Evolutionary conservation across 2,888 invertebrate species (phyloP).

Genomic region (Augochlorella aurata): DNA sequence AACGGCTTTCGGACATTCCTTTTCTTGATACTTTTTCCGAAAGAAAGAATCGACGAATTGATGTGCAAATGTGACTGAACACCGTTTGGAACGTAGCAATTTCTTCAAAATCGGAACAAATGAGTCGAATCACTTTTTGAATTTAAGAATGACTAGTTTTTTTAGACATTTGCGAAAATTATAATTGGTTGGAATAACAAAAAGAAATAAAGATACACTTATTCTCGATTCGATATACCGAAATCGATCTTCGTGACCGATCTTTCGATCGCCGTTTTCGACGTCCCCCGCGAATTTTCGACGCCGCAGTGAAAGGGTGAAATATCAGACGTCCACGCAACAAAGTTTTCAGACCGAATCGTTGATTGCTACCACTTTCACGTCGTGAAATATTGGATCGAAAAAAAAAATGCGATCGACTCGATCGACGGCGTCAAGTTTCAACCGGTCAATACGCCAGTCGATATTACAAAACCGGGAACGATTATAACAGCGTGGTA

Average conservation of each 20-base stretch:
- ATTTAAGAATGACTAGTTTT: too few relatives aligned
- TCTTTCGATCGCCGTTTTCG: not conserved
- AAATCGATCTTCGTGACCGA: not conserved
- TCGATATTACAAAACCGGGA: constrained; percentile 56
- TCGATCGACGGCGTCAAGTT: constrained; percentile 39
- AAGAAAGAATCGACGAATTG: too few relatives aligned
- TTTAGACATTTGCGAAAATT: too few relatives aligned
- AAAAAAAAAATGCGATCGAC: not conserved
- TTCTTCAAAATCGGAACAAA: too few relatives aligned
- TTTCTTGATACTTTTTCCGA: too few relatives aligned
- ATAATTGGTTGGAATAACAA: too few relatives aligned
- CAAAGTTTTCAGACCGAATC: constrained; percentile 33
- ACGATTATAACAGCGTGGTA: constrained; percentile 51
- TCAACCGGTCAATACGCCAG: constrained; percentile 47
- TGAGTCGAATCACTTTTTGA: too few relatives aligned
- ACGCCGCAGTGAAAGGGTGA: constrained; percentile 2
- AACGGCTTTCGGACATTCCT: too few relatives aligned
- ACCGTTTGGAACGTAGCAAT: too few relatives aligned
- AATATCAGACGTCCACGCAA: constrained; percentile 7
- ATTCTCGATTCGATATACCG: too few relatives aligned
- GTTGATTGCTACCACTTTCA: constrained; percentile 33
- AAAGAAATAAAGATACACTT: too few relatives aligned
- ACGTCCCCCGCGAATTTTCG: constrained; percentile 1
- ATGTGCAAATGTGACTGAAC: too few relatives aligned
- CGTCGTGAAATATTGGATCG: constrained; percentile 19